phyloP scores from a whole-genome alignment of 1,140 invertebrate genomes.

The Phenacoccus solenopsis region DNA sequence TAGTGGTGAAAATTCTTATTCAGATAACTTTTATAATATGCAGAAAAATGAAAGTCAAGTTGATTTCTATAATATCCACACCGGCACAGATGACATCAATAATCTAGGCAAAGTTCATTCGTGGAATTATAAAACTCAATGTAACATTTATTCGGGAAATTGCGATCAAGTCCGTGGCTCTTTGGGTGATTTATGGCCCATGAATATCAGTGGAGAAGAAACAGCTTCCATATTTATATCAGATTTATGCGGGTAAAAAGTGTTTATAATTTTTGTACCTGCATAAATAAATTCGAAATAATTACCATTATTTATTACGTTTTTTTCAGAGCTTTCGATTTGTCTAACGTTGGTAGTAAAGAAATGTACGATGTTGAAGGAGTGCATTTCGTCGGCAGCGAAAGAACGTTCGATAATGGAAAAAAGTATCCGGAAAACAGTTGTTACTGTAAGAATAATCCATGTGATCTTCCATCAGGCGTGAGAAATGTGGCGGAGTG shows the following conservation, averaged over 20 bases:
- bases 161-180: constrained; percentile 50
- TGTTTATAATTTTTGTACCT: neutral
- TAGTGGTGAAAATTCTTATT: neutral
- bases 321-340: constrained; percentile 12
- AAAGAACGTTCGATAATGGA: neutral
- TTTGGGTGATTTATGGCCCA: constrained; percentile 63
- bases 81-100: constrained; percentile 43
- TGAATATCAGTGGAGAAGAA: constrained; percentile 38
- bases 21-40: neutral
- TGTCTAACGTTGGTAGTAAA: neutral
- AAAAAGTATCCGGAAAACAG: neutral
- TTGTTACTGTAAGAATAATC: neutral
- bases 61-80: constrained; percentile 49
- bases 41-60: neutral
- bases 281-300: too few species aligned
- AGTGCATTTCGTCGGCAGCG: neutral
- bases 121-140: constrained; percentile 52
- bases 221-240: constrained; percentile 45
- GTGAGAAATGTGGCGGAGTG: constrained; percentile 15
- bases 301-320: too few species aligned
- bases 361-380: constrained; percentile 17
- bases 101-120: constrained; percentile 48
- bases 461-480: neutral
- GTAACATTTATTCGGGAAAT: constrained; percentile 34
- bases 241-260: constrained; percentile 53